Percentiles rank a stretch among this genome's conserved stretches.
Evolutionary conservation across 2,888 invertebrate species (phyloP).

Genomic region (Brenthis daphne): DNA sequence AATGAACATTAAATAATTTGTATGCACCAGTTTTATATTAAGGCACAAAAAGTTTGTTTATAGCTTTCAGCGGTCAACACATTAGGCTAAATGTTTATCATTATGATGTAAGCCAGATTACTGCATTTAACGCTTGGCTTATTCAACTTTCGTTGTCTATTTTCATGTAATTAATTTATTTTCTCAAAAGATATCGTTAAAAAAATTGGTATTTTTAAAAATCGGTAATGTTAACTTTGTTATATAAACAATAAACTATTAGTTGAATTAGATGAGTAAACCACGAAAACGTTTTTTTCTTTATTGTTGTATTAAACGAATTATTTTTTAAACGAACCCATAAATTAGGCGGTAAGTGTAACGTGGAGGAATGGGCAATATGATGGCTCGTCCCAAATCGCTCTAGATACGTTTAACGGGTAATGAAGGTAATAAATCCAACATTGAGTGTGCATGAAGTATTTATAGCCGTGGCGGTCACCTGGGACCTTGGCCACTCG

Average conservation of each 20-base stretch:
- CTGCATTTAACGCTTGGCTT: not conserved
- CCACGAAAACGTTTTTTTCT: slow-evolving; percentile 1
- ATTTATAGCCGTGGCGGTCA: slow-evolving; percentile 69
- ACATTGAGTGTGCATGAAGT: slow-evolving; percentile 63
- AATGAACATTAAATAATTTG: not conserved
- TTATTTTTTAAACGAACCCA: slow-evolving; percentile 24
- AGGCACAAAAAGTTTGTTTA: slow-evolving; percentile 1
- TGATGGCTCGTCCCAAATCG: slow-evolving; percentile 43
- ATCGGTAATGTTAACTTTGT: not conserved
- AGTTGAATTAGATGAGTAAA: slow-evolving; percentile 9
- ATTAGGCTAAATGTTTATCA: slow-evolving; percentile 12
- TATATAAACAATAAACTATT: slow-evolving; percentile 11
- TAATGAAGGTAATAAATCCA: slow-evolving; percentile 67
- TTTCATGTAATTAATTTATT: slow-evolving; percentile 6
- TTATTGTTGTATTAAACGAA: not conserved
- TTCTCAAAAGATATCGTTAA: not conserved
- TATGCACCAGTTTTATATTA: not conserved
- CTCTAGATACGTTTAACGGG: slow-evolving; percentile 46
- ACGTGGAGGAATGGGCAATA: slow-evolving; percentile 30
- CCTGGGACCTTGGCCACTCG: slow-evolving; percentile 62
- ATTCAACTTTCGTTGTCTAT: not conserved
- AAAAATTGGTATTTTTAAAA: not conserved
- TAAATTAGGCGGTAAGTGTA: slow-evolving; percentile 32
- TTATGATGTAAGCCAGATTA: slow-evolving; percentile 7
- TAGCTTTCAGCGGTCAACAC: not conserved